phyloP scores from a whole-genome alignment of 2,113 vertebrate species.

The Suncus etruscus region DNA sequence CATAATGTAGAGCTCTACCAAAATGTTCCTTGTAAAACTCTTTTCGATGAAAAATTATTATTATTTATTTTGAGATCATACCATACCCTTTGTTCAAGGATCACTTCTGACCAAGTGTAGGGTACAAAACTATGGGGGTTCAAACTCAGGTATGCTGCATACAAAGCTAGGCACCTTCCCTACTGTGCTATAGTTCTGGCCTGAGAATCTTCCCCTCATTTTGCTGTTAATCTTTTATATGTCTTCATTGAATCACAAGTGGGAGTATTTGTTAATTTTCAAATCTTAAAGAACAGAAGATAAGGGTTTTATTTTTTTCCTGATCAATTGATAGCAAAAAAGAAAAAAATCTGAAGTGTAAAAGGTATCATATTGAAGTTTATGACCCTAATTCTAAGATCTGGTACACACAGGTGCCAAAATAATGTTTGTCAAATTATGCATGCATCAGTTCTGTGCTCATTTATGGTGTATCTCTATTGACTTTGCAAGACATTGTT shows the following conservation, averaged over 20 bases:
- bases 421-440: not conserved
- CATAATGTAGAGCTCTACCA: not conserved
- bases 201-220: not conserved
- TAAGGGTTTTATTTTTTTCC: not conserved
- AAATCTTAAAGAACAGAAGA: not conserved
- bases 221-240: too few relatives aligned
- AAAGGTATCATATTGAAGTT: not conserved
- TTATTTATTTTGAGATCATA: too few relatives aligned
- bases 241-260: not conserved
- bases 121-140: too few relatives aligned
- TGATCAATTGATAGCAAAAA: not conserved
- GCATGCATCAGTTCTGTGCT: not conserved
- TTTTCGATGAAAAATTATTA: too few relatives aligned
- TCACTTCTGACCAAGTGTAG: too few relatives aligned
- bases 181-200: not conserved
- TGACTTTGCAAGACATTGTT: conserved; percentile 18
- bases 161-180: too few relatives aligned
- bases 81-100: too few relatives aligned
- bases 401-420: not conserved
- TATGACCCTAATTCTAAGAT: not conserved
- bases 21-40: too few relatives aligned
- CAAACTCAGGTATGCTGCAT: too few relatives aligned
- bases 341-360: not conserved
- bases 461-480: not conserved
- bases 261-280: not conserved